Conservation (phyloP, 2,113 vertebrate genomes). For the Himantopus leucocephalus region DNA sequence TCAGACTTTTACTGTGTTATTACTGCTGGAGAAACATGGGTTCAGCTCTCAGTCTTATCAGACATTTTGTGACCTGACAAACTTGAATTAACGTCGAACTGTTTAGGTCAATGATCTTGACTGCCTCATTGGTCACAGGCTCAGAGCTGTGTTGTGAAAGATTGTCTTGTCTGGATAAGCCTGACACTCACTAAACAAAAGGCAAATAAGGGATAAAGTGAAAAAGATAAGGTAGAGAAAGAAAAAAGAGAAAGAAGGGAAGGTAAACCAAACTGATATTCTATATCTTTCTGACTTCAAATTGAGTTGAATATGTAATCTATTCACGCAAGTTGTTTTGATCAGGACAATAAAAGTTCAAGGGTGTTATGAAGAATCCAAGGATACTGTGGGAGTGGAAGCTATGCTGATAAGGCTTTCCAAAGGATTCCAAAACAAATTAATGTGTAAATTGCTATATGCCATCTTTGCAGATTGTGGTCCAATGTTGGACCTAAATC, state of each 20-base stretch:
- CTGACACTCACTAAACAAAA: not conserved
- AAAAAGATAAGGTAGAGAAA: not conserved
- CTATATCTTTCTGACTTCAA: not conserved
- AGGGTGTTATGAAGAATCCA: not conserved
- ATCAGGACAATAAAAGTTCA: not conserved
- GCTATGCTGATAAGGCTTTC: not conserved
- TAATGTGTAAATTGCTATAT: not conserved
- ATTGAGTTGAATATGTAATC: not conserved
- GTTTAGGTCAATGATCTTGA: not conserved
- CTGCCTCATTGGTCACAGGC: not conserved
- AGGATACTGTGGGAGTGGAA: not conserved
- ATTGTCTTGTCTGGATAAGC: not conserved
- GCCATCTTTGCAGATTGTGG: not conserved
- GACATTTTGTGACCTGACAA: not conserved
- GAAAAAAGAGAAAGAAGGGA: not conserved
- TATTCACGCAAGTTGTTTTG: not conserved
- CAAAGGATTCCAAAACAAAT: not conserved
- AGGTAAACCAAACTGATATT: not conserved
- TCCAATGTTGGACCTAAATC: not conserved
- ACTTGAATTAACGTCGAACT: not conserved
- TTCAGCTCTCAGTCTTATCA: not conserved
- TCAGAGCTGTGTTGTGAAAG: not conserved
- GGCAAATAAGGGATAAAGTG: not conserved
- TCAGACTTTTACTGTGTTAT: not conserved
- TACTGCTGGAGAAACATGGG: not conserved